Evolutionary conservation across 2,888 invertebrate genomes (phyloP), one percentile per base, ranked within the genome.

Genomic region (Masnerella sp.): DNA sequence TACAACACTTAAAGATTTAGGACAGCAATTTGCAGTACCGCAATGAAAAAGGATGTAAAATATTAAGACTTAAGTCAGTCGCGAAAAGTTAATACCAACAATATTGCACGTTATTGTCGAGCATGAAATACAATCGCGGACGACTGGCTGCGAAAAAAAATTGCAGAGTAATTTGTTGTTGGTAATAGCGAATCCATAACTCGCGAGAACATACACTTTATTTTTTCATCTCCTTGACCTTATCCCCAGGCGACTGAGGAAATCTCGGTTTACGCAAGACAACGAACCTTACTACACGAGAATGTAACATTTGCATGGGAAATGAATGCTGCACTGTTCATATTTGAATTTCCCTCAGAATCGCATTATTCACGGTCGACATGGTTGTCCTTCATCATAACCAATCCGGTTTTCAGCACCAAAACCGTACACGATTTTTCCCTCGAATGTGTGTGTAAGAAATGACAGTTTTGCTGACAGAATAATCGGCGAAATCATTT

Each of bases 201-300:
- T 64, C 18, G 68, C 56, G 49, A 62, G 67, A 68, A 67, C 72
- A 65, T 54, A 68, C 32, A 36, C 45, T 52, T 43, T 34, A 62
- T 69, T 74, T 74, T 74, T 74, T 64, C 69, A 74, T 64, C 74
- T 64, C 74, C 69, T 74, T 74, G 74, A 74, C 74, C 69, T 74
- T 74, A 74, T 74, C 74, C 74, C 69, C 56, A 67, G 73, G 73
- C 73, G 56, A 61, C 43, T 61, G 58, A 73, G 73, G 73, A 73
- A 73, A 73, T 68, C 73, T 67, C 20, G 17, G 74, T 74, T 74
- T 74, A 64, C 74, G 74, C 69, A 74, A 74, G 73, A 74, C 68
- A 74, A 52, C 73, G 73, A 68, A 74, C 56, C 59, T 59, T 67
- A 67, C 64, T 58, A 43, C 36, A 62, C 73, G 64, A 68, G 73